Percentiles rank a stretch among this genome's conserved stretches.
phyloP scores from a whole-genome alignment of 2,113 vertebrate genomes.

The Myotis yumanensis region DNA sequence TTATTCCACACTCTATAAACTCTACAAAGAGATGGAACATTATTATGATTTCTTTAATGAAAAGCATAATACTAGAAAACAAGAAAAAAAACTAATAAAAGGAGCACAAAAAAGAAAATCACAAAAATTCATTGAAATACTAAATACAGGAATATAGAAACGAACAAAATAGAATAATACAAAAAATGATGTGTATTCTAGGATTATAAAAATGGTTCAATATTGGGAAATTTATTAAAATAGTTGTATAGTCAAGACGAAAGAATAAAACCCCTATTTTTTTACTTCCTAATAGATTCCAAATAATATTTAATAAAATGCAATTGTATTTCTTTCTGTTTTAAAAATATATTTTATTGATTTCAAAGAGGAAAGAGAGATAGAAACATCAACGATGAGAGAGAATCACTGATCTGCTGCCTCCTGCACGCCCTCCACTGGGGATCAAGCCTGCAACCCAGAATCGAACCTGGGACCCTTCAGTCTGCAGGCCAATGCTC shows the following conservation, averaged over 20 bases:
- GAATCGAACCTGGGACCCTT: no score
- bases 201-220: not conserved
- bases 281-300: not conserved
- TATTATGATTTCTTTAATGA: constrained; percentile 25
- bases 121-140: constrained; percentile 9
- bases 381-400: no score
- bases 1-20: not conserved
- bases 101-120: not conserved
- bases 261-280: not conserved
- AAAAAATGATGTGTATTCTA: not conserved
- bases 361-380: no score
- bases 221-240: not conserved
- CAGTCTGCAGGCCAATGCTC: no score
- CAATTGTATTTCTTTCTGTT: not conserved
- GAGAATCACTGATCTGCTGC: no score
- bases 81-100: not conserved
- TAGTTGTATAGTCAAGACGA: not conserved
- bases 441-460: no score
- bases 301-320: constrained; percentile 25
- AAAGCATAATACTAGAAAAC: not conserved
- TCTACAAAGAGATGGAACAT: not conserved
- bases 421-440: no score
- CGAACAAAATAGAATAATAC: not conserved
- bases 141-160: constrained; percentile 9
- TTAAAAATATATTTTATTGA: no score